phyloP scores from a whole-genome alignment of 2,797 vertebrate genomes.

The Typhlichthys subterraneus region DNA sequence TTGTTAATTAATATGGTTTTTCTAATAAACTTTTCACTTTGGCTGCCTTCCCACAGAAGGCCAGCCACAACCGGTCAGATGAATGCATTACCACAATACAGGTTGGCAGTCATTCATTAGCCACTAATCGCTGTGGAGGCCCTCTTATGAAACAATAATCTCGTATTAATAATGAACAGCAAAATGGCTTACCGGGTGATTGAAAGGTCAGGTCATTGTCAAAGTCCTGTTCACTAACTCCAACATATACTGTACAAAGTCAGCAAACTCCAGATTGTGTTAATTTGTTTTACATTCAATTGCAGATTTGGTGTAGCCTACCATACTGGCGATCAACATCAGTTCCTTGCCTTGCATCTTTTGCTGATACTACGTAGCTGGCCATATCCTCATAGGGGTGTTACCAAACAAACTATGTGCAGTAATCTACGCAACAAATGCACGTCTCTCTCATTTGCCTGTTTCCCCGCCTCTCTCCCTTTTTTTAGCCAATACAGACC shows the following conservation, averaged over 20 bases:
- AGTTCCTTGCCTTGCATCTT: too few relatives aligned
- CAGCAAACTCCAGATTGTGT: too few relatives aligned
- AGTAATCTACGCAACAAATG: too few relatives aligned
- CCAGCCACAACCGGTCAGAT: constrained; percentile 52
- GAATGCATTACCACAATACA: constrained; percentile 47
- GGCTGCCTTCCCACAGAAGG: constrained; percentile 49
- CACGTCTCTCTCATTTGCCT: too few relatives aligned
- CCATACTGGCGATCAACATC: too few relatives aligned
- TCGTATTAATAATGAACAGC: constrained; percentile 40
- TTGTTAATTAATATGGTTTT: constrained; percentile 61
- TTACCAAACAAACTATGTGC: too few relatives aligned
- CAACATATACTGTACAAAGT: not conserved
- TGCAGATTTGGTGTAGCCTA: too few relatives aligned
- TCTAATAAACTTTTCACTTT: constrained; percentile 58
- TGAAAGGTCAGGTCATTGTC: constrained; percentile 45
- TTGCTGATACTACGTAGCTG: too few relatives aligned
- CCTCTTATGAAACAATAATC: constrained; percentile 54
- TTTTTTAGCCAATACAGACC: too few relatives aligned
- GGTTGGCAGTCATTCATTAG: constrained; percentile 57
- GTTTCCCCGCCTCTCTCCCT: too few relatives aligned
- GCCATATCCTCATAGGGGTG: too few relatives aligned
- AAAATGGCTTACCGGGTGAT: constrained; percentile 40
- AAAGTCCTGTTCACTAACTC: constrained; percentile 34
- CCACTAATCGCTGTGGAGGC: constrained; percentile 51
- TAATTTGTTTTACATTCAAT: too few relatives aligned